phyloP scores from a whole-genome alignment of 1,140 invertebrate species.

The Macrocentrus cingulum region DNA sequence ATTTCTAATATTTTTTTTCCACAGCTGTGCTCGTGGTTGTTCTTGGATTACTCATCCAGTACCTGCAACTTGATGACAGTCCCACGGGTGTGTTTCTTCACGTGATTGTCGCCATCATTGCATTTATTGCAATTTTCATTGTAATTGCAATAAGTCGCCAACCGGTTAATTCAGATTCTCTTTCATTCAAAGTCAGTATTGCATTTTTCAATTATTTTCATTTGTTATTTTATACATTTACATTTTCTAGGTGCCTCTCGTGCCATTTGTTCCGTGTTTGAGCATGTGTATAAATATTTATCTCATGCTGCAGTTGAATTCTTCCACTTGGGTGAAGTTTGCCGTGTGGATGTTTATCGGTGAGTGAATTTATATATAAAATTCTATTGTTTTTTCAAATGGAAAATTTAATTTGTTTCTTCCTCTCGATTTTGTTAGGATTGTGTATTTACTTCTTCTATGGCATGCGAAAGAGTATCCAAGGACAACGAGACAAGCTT shows the following conservation, averaged over 20 bases:
- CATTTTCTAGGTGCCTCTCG: slow-evolving; percentile 74
- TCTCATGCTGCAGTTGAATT: slow-evolving; percentile 83
- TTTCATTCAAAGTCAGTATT: slow-evolving; percentile 56
- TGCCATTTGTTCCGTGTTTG: slow-evolving; percentile 80
- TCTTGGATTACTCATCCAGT: slow-evolving; percentile 39
- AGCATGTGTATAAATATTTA: slow-evolving; percentile 86
- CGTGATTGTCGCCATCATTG: slow-evolving; percentile 42
- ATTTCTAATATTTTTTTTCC: slow-evolving; percentile 26
- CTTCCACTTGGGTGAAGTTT: slow-evolving; percentile 84
- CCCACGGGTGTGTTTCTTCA: slow-evolving; percentile 38
- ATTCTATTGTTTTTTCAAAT: too few relatives aligned
- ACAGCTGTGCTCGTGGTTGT: slow-evolving; percentile 44
- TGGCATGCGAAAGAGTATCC: slow-evolving; percentile 53
- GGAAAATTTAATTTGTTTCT: slow-evolving; percentile 22
- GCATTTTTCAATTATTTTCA: slow-evolving; percentile 6
- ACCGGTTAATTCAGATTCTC: slow-evolving; percentile 47
- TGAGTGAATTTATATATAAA: slow-evolving; percentile 39
- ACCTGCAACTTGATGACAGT: slow-evolving; percentile 29
- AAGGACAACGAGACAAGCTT: slow-evolving; percentile 37
- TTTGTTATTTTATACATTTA: slow-evolving; percentile 23
- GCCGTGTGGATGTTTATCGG: slow-evolving; percentile 78
- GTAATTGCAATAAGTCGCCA: slow-evolving; percentile 53
- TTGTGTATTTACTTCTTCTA: slow-evolving; percentile 59
- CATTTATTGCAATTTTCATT: slow-evolving; percentile 47
- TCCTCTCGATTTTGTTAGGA: slow-evolving; percentile 38